phyloP scores from a whole-genome alignment of 2,797 vertebrate species.

The Acanthis flammea region DNA sequence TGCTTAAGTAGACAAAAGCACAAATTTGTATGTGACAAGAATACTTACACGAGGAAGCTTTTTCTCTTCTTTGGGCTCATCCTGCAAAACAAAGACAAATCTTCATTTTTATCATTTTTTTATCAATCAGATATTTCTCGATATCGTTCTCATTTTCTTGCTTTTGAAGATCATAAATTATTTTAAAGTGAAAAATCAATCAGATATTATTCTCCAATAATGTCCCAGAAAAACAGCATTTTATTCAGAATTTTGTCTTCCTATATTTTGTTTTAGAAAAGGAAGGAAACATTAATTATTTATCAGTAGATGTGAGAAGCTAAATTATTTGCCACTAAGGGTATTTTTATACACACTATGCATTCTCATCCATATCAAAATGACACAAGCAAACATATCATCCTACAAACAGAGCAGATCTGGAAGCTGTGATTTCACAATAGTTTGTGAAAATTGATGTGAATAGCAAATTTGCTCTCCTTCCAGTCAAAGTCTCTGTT shows the following conservation, averaged over 20 bases:
- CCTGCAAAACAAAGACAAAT: slow-evolving; percentile 24
- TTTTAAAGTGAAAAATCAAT: background rate
- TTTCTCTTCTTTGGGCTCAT: background rate
- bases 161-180: background rate
- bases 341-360: background rate
- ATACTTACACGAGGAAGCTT: background rate
- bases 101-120: background rate
- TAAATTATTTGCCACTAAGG: background rate
- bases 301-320: background rate
- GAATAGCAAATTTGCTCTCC: background rate
- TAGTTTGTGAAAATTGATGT: background rate
- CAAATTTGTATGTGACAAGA: background rate
- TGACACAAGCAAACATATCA: background rate
- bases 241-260: background rate
- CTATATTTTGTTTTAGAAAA: background rate
- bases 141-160: background rate
- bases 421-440: background rate
- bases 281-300: background rate
- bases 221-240: background rate
- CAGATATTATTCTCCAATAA: background rate
- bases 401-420: background rate
- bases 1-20: background rate
- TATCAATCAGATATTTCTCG: background rate
- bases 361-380: background rate
- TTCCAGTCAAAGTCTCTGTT: background rate